Evolutionary conservation across 2,888 invertebrate species (phyloP).

Genomic region (Stenolophus ochropezus): DNA sequence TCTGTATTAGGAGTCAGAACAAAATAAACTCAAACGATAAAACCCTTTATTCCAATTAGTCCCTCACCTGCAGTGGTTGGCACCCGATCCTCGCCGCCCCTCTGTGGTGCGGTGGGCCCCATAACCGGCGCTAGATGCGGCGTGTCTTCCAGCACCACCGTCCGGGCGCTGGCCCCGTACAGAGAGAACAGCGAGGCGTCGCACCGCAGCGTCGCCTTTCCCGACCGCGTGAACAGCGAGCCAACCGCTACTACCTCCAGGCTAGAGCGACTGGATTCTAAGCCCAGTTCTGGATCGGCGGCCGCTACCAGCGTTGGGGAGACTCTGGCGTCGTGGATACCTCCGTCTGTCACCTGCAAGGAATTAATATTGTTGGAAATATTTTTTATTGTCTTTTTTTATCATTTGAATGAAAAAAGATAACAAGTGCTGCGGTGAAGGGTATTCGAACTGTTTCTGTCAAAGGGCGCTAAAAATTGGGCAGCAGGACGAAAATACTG

Average conservation of each 20-base stretch:
- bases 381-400: too few relatives aligned
- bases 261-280: slow-evolving; percentile 68
- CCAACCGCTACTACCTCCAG: slow-evolving; percentile 68
- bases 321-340: slow-evolving; percentile 66
- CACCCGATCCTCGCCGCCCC: background rate
- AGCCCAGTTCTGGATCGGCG: slow-evolving; percentile 65
- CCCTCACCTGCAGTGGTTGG: slow-evolving; percentile 19
- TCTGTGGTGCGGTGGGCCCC: slow-evolving; percentile 71
- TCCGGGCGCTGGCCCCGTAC: slow-evolving; percentile 68
- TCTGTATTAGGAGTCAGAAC: too few relatives aligned
- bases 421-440: too few relatives aligned
- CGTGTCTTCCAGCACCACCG: slow-evolving; percentile 68
- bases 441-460: too few relatives aligned
- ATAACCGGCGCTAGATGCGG: slow-evolving; percentile 70
- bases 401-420: too few relatives aligned
- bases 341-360: slow-evolving; percentile 66
- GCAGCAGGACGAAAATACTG: too few relatives aligned
- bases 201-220: slow-evolving; percentile 68
- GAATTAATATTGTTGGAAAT: background rate
- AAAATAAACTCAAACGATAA: background rate
- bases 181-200: slow-evolving; percentile 68
- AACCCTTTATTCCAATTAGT: background rate
- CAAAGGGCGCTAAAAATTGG: too few relatives aligned
- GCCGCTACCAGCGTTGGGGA: slow-evolving; percentile 63
- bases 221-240: slow-evolving; percentile 68